phyloP scores from a whole-genome alignment of 2,888 invertebrate genomes.

The Zaprionus lineosus region DNA sequence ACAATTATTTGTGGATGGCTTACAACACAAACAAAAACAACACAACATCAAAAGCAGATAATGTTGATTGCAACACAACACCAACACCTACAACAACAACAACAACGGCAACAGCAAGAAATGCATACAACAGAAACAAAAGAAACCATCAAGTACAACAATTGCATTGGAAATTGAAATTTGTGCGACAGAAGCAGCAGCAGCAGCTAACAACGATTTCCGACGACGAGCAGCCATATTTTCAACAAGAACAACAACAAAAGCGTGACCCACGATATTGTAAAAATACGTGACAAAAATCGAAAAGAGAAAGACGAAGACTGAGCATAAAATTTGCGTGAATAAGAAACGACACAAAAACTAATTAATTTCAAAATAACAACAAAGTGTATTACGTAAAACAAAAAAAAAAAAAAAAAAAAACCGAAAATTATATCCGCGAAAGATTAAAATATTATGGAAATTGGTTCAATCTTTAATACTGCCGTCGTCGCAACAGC shows the following conservation, averaged over 20 bases:
- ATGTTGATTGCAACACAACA: conserved; percentile 51
- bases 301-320: conserved; percentile 50
- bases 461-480: conserved; percentile 65
- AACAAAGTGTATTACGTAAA: conserved; percentile 54
- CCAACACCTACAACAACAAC: conserved; percentile 37
- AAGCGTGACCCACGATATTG: conserved; percentile 58
- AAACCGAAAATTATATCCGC: conserved; percentile 23
- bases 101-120: conserved; percentile 29
- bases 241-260: conserved; percentile 44
- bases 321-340: conserved; percentile 60
- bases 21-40: conserved; percentile 52
- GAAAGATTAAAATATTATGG: conserved; percentile 62
- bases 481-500: conserved; percentile 58
- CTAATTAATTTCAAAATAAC: conserved; percentile 22
- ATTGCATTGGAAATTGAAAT: conserved; percentile 73
- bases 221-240: conserved; percentile 70
- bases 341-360: conserved; percentile 38
- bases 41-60: conserved; percentile 44
- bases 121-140: conserved; percentile 41
- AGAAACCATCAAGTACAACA: conserved; percentile 52
- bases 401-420: too few species aligned
- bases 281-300: conserved; percentile 67
- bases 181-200: conserved; percentile 59
- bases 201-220: conserved; percentile 40
- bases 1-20: conserved; percentile 74